Percentiles rank a stretch among this genome's conserved stretches.
phyloP scores from a whole-genome alignment of 2,797 vertebrate species.

The Pitangus sulphuratus region DNA sequence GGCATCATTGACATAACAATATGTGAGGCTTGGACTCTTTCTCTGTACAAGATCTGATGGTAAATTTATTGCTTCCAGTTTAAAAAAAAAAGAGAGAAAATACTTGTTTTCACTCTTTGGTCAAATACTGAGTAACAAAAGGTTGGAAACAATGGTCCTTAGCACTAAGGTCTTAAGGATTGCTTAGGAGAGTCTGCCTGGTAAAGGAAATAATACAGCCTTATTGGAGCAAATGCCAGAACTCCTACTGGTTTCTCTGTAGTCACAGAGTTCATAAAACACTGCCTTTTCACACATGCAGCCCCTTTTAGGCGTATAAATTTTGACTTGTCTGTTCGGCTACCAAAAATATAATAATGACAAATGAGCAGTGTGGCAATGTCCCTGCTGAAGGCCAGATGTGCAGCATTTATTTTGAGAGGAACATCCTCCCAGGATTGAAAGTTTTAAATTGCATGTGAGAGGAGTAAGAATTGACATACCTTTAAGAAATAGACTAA shows the following conservation, averaged over 20 bases:
- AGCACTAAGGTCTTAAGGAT: not conserved
- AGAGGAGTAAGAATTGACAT: not conserved
- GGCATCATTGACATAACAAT: not conserved
- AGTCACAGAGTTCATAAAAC: not conserved
- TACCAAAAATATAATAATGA: not conserved
- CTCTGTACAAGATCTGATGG: not conserved
- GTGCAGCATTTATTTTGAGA: not conserved
- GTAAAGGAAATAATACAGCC: not conserved
- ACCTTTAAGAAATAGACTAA: not conserved
- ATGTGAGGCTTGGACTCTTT: not conserved
- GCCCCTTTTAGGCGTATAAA: not conserved
- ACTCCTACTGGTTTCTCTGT: not conserved
- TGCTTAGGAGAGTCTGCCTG: not conserved
- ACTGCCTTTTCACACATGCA: not conserved
- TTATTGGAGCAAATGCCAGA: not conserved
- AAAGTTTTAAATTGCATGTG: not conserved
- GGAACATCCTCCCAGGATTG: not conserved
- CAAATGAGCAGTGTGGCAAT: not conserved
- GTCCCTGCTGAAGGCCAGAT: not conserved
- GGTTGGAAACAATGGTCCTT: not conserved
- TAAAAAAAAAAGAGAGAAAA: not conserved
- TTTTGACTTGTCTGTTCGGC: not conserved
- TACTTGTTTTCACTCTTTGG: not conserved
- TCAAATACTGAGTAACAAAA: not conserved
- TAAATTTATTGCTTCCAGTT: not conserved